phyloP scores from a whole-genome alignment of 37 sponge, comb jelly and placozoan species.

The Chondrilla cf. caribensis region DNA sequence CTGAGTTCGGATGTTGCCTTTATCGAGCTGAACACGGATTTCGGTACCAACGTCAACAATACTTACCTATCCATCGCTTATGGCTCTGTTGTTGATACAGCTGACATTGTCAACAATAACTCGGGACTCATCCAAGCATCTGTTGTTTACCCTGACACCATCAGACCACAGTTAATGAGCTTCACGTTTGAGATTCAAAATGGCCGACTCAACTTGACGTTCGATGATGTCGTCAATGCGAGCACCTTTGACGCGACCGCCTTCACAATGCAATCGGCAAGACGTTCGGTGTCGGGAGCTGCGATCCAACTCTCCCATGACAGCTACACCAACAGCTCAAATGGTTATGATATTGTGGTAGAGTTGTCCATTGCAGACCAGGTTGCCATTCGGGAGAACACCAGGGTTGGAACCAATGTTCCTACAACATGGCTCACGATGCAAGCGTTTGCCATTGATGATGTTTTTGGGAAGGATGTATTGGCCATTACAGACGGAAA shows the following conservation, averaged over 20 bases:
- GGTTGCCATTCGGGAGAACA: conserved; percentile 64
- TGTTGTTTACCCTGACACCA: conserved; percentile 41
- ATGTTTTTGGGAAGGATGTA: conserved; percentile 75
- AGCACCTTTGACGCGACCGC: conserved; percentile 83
- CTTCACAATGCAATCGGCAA: conserved; percentile 62
- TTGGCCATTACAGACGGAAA: conserved; percentile 85
- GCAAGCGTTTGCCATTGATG: conserved; percentile 92
- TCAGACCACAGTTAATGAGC: conserved; percentile 58
- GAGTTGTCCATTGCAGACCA: conserved; percentile 64
- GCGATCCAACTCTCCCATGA: conserved; percentile 45
- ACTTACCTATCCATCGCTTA: conserved; percentile 53
- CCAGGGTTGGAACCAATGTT: conserved; percentile 41
- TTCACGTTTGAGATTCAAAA: conserved; percentile 76
- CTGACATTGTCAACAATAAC: conserved; percentile 41
- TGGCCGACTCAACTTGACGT: conserved; percentile 70
- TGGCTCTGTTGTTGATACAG: conserved; percentile 61
- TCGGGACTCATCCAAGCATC: conserved; percentile 45
- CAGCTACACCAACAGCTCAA: conserved; percentile 36
- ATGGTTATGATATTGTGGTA: conserved; percentile 64
- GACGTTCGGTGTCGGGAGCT: conserved; percentile 31
- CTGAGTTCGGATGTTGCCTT: conserved; percentile 30
- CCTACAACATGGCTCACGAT: conserved; percentile 70
- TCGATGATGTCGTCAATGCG: conserved; percentile 76
- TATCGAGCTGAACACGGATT: conserved; percentile 53
- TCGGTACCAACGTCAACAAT: conserved; percentile 61